Evolutionary conservation across 2,888 invertebrate genomes (phyloP).

Genomic region (Conus canariensis): DNA sequence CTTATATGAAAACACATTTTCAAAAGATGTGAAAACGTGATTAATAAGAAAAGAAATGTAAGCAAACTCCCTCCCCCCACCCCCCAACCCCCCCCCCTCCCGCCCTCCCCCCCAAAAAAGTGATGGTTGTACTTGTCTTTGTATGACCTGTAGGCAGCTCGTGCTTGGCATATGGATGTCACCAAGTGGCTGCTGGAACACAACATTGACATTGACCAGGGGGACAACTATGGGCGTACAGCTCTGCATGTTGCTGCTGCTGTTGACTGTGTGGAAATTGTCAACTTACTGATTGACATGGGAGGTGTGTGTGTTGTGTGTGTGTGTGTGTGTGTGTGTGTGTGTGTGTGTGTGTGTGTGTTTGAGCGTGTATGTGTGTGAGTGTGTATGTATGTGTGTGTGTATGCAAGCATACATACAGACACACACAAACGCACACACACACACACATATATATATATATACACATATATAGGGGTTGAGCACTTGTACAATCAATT

Average conservation of each 20-base stretch:
- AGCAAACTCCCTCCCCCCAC: too few species aligned
- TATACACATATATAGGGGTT: too few species aligned
- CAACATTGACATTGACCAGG: slow-evolving; percentile 69
- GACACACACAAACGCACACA: neutral
- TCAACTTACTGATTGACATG: slow-evolving; percentile 70
- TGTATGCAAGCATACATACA: too few species aligned
- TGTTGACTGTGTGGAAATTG: slow-evolving; percentile 76
- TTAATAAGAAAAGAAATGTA: too few species aligned
- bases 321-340: neutral
- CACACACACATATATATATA: neutral
- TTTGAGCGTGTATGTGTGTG: neutral
- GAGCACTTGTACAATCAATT: too few species aligned
- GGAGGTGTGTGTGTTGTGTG: slow-evolving; percentile 61
- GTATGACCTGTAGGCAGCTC: slow-evolving; percentile 66
- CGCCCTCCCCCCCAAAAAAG: too few species aligned
- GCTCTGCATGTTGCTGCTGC: slow-evolving; percentile 77
- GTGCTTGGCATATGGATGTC: slow-evolving; percentile 76
- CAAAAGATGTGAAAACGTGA: too few species aligned
- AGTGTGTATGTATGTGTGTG: too few species aligned
- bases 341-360: too few species aligned
- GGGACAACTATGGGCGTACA: slow-evolving; percentile 73
- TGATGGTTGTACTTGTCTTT: neutral
- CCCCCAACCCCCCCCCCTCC: too few species aligned
- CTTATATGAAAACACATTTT: too few species aligned
- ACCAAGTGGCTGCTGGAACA: slow-evolving; percentile 72